Conservation (phyloP, 1,140 invertebrate species). For the Halesus radiatus region DNA sequence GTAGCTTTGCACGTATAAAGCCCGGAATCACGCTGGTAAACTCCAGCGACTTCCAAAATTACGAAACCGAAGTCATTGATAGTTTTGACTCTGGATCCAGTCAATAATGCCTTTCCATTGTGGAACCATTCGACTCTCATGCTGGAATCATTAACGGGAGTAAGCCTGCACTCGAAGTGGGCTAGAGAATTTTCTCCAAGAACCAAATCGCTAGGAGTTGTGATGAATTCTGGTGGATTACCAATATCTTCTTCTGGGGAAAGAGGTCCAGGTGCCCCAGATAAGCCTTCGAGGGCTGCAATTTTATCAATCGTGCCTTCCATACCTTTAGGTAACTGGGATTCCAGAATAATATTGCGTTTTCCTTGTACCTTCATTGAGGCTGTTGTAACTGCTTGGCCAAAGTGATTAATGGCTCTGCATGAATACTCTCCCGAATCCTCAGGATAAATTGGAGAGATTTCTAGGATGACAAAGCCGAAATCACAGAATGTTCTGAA, state of each 20-base stretch:
- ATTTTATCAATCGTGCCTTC: constrained; percentile 94
- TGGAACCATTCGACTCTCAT: constrained; percentile 98
- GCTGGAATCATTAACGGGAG: constrained; percentile 92
- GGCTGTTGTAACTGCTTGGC: constrained; percentile 94
- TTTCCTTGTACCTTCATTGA: constrained; percentile 92
- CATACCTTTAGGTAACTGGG: constrained; percentile 93
- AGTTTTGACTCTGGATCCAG: constrained; percentile 90
- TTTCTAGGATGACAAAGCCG: constrained; percentile 94
- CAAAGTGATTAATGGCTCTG: constrained; percentile 90
- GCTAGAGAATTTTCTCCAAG: constrained; percentile 91
- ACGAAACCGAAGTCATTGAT: constrained; percentile 96
- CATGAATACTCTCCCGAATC: constrained; percentile 95
- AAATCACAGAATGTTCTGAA: constrained; percentile 96
- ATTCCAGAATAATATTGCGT: constrained; percentile 91
- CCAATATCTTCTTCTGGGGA: constrained; percentile 86
- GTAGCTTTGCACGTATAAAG: constrained; percentile 93
- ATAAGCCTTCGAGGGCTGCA: constrained; percentile 91
- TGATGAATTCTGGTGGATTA: constrained; percentile 93
- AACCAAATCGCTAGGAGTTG: constrained; percentile 86
- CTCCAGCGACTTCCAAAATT: constrained; percentile 90
- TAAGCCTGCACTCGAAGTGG: constrained; percentile 92
- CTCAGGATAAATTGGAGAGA: constrained; percentile 94
- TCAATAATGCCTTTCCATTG: constrained; percentile 90
- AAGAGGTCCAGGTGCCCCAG: constrained; percentile 73
- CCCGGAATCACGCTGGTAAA: constrained; percentile 90